Base-by-base conservation (phyloP, 2,113 vertebrate species). In the Mormyrus iriodes region DNA sequence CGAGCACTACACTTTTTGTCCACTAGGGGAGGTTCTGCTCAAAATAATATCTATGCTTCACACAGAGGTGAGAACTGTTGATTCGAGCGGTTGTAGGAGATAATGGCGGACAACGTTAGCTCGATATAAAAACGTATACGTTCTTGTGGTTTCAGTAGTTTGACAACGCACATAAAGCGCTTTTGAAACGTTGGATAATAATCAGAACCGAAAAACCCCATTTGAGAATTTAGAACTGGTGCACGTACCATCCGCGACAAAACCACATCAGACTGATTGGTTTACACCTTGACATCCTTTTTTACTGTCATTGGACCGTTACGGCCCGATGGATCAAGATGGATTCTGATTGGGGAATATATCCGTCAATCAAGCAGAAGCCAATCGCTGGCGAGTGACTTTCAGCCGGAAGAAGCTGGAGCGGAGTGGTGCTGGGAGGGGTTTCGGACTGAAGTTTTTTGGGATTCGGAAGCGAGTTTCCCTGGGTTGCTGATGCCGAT, bases 401-500 rank as follows among this genome's bases (percentile, higher is more conserved):
- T 86, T 55, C 85, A 86, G 27, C 85, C 85, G 85, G 85, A 86
- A 86, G 27, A 27, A 85, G 12, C 48, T 35, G 27, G 48, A 86
- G 51, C 48, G 15, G 85, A 53, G 21, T 86, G 51, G 85, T 46
- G 42, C 3, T 52, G 85, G 85, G 85, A 13, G 85, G 85, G 85
- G 46, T 7, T 86, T 86, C 15, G 52, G 48, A 6, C 85, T 86
- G 85, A 86, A 86, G 85, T 86, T 86, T 86, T 86, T 53, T 53
- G 49, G 85, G 21, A 13, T 24, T 52, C 85, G 48, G 49, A 86
- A 52, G 49, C 27, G 84, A 86, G 84, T 52, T 84, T 84, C 48
- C 12, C n/a, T 86, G 51, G n/a, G 85, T 51, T 53, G 85, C n/a
- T 35, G 51, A 53, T 53, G 49, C 85, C 27, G 31, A 27, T 15